Base-by-base conservation (phyloP, 2,113 vertebrate genomes). In the Romanogobio albipinnatus region DNA sequence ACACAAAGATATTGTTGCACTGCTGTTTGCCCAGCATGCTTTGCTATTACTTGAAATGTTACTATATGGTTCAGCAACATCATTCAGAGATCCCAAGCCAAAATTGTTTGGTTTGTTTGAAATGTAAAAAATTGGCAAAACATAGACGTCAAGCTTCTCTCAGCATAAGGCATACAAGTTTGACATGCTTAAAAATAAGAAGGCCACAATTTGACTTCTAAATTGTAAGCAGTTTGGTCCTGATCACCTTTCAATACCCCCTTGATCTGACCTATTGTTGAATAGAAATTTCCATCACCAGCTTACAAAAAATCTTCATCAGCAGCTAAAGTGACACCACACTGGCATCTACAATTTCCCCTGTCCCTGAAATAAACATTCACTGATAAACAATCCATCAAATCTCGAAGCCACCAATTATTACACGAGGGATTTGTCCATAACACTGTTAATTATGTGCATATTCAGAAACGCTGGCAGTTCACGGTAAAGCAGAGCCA, bases 391-490 rank as follows among this genome's bases (percentile, higher is more conserved):
- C 51, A 70, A 82, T 75, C 84, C 29, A 62, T 82, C 43, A 33
- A 15, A 89, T 87, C 85, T 76, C 53, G 49, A 82, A 79, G 84
- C 43, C 11, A 71, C 43, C 76, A 82, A 86, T 88, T 22, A 91
- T 91, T 91, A 87, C 90, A 87, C 59, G 71, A 83, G 86, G 85
- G 89, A 90, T 87, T 90, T 87, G 39, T 82, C 81, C 86, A 66
- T 78, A 88, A 59, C 82, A 66, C 70, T 53, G 78, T 86, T 92
- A 75, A 90, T 91, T 90, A 91, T 88, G 86, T 71, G 81, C 81
- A 73, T 87, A 85, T 82, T 83, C 87, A 82, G 51, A 76, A 87
- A 75, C 68, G 39, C 47, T 19, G 45, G 8, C 49, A 14, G 47
- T 45, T 22, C 39, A 66, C 26, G 47, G 66, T 84, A 82, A 58